A percentile compares a stretch with the other conserved stretches of the same genome.
Evolutionary conservation across 23 tunicate genomes (phyloP).

Genomic region (Pegea sp.): DNA sequence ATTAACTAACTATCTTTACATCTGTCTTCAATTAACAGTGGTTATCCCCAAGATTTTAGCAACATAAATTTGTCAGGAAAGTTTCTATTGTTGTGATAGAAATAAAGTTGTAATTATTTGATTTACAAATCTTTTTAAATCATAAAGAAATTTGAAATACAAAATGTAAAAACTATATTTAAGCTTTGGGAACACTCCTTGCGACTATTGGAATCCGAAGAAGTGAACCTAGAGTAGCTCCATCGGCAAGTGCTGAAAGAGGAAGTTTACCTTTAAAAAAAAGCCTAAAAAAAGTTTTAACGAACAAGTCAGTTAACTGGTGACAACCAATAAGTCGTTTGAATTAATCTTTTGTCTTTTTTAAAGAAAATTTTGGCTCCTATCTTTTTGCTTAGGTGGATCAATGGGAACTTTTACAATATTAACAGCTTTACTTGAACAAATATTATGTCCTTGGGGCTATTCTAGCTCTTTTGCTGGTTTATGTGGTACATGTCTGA

Average conservation of each 20-base stretch:
- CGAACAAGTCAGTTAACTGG: constrained; percentile 6
- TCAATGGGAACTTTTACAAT: constrained; percentile 36
- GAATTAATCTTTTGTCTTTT: background rate
- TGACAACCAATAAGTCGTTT: background rate
- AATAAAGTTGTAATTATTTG: no score
- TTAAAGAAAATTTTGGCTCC: constrained; percentile 31
- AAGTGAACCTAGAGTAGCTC: constrained; percentile 17
- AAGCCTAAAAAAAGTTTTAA: constrained; percentile 14
- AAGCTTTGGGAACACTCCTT: constrained; percentile 15
- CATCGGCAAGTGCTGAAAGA: constrained; percentile 31
- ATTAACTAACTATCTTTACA: no score
- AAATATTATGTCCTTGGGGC: constrained; percentile 67
- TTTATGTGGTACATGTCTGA: constrained; percentile 27
- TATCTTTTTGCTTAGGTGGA: constrained; percentile 22
- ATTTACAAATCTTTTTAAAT: no score
- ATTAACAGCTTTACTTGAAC: constrained; percentile 28
- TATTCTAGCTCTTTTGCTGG: constrained; percentile 35
- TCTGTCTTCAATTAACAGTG: no score
- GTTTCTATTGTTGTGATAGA: no score
- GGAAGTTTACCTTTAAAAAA: constrained; percentile 13
- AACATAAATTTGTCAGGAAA: no score
- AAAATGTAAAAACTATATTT: background rate
- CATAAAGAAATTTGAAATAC: no score
- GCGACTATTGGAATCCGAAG: constrained; percentile 12
- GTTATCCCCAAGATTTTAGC: no score